Conservation (phyloP, 2,888 invertebrate species). For the Barypeithes pellucidus region DNA sequence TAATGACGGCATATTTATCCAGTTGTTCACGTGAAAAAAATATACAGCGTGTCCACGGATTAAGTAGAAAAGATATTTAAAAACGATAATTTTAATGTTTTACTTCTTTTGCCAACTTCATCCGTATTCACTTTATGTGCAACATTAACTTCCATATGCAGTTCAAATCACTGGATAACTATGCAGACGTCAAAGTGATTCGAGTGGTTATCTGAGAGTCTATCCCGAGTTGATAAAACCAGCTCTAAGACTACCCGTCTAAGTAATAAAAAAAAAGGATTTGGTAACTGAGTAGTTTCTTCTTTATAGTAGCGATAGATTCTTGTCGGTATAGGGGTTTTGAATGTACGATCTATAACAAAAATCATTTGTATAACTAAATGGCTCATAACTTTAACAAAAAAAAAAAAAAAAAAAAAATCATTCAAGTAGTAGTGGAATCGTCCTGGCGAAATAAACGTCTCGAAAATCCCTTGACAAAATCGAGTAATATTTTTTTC, state of each 20-base stretch:
- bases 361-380: too few species aligned
- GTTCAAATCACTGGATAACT: background rate
- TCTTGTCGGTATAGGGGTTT: slow-evolving; percentile 79
- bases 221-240: slow-evolving; percentile 28
- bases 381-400: too few species aligned
- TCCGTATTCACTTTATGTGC: background rate
- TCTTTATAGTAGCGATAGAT: slow-evolving; percentile 76
- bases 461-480: too few species aligned
- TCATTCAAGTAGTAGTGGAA: too few species aligned
- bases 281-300: slow-evolving; percentile 51
- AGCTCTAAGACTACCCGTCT: slow-evolving; percentile 55
- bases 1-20: background rate
- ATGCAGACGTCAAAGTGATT: background rate
- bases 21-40: background rate
- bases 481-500: too few species aligned
- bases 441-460: too few species aligned
- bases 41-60: too few species aligned
- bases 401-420: too few species aligned
- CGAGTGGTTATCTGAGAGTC: background rate
- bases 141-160: background rate
- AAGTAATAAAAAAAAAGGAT: slow-evolving; percentile 55
- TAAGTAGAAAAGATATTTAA: too few species aligned
- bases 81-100: too few species aligned
- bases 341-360: slow-evolving; percentile 78
- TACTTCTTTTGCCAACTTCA: too few species aligned